These are phyloP conservation scores for Acleris cristana DNA, from an alignment of 2,888 invertebrate species.

Conservation along the genomic window DNA sequence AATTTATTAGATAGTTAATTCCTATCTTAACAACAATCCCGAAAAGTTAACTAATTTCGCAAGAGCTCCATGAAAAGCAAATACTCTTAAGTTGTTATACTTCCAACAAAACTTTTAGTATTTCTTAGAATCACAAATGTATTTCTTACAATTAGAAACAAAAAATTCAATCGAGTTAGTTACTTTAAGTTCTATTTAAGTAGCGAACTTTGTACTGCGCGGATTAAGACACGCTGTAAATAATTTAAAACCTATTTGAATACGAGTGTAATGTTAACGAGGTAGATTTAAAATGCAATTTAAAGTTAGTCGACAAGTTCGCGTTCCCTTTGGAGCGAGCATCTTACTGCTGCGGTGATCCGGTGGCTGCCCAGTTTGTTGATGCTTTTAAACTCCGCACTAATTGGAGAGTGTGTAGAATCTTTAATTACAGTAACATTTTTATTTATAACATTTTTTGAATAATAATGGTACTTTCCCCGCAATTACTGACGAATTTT, in stretches of 20 bases:
- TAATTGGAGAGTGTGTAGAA: slow-evolving; percentile 56
- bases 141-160: no score
- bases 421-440: slow-evolving; percentile 11
- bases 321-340: slow-evolving; percentile 74
- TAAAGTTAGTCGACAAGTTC: slow-evolving; percentile 75
- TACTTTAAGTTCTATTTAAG: background rate
- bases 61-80: no score
- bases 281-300: slow-evolving; percentile 80
- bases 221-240: slow-evolving; percentile 46
- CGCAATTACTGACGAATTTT: no score
- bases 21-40: no score
- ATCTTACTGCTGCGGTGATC: slow-evolving; percentile 68
- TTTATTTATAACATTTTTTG: no score
- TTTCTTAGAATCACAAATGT: no score
- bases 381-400: slow-evolving; percentile 52
- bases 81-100: no score
- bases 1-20: no score
- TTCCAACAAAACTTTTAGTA: no score
- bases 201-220: slow-evolving; percentile 28
- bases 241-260: slow-evolving; percentile 50
- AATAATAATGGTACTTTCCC: no score
- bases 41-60: no score
- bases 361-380: slow-evolving; percentile 62
- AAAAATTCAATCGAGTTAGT: no score
- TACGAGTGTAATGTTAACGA: slow-evolving; percentile 65